phyloP scores from a whole-genome alignment of 2,113 vertebrate species.

The Rhagologus leucostigma region DNA sequence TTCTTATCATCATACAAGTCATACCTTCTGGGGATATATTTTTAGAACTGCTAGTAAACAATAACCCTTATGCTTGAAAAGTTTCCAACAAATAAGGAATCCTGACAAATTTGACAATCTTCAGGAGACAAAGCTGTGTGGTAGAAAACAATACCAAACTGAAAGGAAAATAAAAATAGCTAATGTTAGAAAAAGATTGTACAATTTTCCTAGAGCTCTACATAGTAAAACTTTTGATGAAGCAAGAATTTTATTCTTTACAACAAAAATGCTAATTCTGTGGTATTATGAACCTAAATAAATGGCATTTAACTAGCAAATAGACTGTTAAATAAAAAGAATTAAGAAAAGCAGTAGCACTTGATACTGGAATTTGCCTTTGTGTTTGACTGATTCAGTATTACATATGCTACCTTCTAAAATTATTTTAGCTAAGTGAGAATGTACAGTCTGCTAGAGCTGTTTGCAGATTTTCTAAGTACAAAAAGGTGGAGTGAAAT shows the following conservation, averaged over 20 bases:
- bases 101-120: not conserved
- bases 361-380: not conserved
- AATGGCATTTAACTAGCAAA: not conserved
- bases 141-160: not conserved
- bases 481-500: not conserved
- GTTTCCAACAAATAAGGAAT: not conserved
- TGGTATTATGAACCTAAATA: not conserved
- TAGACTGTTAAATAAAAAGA: not conserved
- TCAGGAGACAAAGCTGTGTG: not conserved
- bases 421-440: not conserved
- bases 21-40: not conserved
- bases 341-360: not conserved
- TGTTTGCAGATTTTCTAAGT: not conserved
- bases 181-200: not conserved
- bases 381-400: not conserved
- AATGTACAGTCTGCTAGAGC: not conserved
- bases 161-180: conserved; percentile 15
- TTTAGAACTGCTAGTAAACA: conserved; percentile 18
- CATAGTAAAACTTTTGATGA: not conserved
- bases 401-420: not conserved
- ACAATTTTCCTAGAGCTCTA: not conserved
- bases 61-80: conserved; percentile 3
- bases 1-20: not conserved
- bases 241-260: conserved; percentile 18
- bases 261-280: not conserved